A percentile compares a stretch with the other conserved stretches of the same genome.
Evolutionary conservation across 2,113 vertebrate genomes (phyloP).

Genomic region (Anseranas semipalmata): DNA sequence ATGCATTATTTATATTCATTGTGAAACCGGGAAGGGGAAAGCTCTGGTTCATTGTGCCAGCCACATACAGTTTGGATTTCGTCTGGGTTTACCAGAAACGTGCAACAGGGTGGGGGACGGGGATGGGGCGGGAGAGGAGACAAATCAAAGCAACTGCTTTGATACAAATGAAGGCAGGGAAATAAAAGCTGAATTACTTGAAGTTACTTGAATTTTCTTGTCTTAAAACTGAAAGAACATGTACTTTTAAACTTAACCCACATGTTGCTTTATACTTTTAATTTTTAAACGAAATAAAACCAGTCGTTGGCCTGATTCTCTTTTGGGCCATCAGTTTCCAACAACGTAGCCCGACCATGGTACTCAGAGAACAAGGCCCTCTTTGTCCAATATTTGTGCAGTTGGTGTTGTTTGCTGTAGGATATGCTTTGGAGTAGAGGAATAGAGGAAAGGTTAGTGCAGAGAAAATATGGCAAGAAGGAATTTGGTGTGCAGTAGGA

Average conservation of each 20-base stretch:
- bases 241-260: slow-evolving; percentile 59
- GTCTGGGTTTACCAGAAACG: slow-evolving; percentile 72
- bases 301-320: slow-evolving; percentile 22
- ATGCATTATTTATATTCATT: slow-evolving; percentile 80
- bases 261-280: slow-evolving; percentile 66
- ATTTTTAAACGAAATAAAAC: slow-evolving; percentile 63
- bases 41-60: slow-evolving; percentile 72
- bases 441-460: slow-evolving; percentile 50
- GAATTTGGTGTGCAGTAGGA: slow-evolving; percentile 45
- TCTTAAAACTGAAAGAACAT: slow-evolving; percentile 71
- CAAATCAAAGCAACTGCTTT: slow-evolving; percentile 72
- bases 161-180: slow-evolving; percentile 78
- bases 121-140: slow-evolving; percentile 69
- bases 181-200: slow-evolving; percentile 81
- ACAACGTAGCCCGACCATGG: background rate
- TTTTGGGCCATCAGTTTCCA: slow-evolving; percentile 3
- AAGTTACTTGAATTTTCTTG: slow-evolving; percentile 81
- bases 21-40: slow-evolving; percentile 68
- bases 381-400: slow-evolving; percentile 63
- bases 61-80: slow-evolving; percentile 62
- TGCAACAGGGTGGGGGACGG: slow-evolving; percentile 62
- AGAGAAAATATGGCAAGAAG: slow-evolving; percentile 46
- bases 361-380: background rate
- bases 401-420: slow-evolving; percentile 54
- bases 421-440: slow-evolving; percentile 60